Conservation (phyloP, 2,888 invertebrate species). For the Machimus atricapillus region DNA sequence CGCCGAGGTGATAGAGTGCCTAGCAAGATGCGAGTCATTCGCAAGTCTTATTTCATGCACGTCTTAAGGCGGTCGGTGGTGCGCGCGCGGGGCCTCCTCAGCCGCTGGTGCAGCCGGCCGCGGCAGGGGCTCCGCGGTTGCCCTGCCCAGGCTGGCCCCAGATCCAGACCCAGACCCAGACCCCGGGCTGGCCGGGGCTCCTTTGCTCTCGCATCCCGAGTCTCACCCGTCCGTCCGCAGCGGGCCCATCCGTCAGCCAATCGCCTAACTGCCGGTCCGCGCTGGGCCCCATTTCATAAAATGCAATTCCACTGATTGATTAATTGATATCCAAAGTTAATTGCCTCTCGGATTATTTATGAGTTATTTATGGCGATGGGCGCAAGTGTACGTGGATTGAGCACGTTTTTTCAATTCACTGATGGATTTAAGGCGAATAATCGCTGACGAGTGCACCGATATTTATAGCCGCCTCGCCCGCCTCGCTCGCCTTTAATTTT, state of each 20-base stretch:
- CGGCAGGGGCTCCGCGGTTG: not conserved
- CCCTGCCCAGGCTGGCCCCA: not conserved
- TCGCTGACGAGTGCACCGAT: conserved; percentile 33
- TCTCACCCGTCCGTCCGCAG: conserved; percentile 15
- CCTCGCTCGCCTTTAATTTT: conserved; percentile 16
- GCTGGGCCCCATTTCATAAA: conserved; percentile 41
- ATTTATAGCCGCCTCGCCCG: conserved; percentile 8
- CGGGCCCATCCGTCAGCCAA: conserved; percentile 40
- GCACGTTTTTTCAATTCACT: conserved; percentile 36
- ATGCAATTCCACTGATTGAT: conserved; percentile 53
- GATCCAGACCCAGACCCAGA: too few relatives aligned
- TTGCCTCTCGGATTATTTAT: conserved; percentile 55
- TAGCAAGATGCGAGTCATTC: conserved; percentile 27
- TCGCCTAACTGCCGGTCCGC: conserved; percentile 31
- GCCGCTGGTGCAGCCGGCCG: not conserved
- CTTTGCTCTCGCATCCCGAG: not conserved
- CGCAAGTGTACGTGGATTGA: conserved; percentile 35
- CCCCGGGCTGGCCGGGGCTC: not conserved
- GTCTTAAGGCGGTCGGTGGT: not conserved
- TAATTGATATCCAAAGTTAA: conserved; percentile 57
- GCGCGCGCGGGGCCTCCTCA: not conserved
- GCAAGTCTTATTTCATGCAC: conserved; percentile 28
- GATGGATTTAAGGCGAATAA: conserved; percentile 36
- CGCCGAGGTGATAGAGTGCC: conserved; percentile 28
- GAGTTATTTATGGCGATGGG: conserved; percentile 48